Evolutionary conservation across 1,140 invertebrate species (phyloP), one percentile per base, ranked within the genome.

Genomic region (Nephila pilipes): DNA sequence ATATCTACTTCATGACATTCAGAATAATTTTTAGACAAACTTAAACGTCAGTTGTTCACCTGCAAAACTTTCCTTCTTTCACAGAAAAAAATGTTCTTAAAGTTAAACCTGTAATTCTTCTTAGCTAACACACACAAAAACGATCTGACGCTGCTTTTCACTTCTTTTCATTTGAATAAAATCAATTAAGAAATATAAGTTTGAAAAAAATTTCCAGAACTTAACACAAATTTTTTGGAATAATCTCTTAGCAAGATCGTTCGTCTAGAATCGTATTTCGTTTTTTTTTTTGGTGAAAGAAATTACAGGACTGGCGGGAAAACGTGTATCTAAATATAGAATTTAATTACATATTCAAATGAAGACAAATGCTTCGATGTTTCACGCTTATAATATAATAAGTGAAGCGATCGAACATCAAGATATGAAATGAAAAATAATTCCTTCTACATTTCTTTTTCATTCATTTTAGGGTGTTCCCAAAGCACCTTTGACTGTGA

Each of bases 401-500:
- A n/a, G 22, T 22, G 20, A 14, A 32, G 36, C 25, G 25, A 63
- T 54, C 32, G 55, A 38, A 63, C 8, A 87, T 32, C 55, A 36
- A 36, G 22, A 87, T 65, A 36, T 87, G 32, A 65, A 36, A 5
- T 18, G 85, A 22, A 14, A 22, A 87, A 63, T 58, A 63, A 58
- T 60, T 54, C 29, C 16, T 16, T 29, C 25, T 75, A 63, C 60
- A 46, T 46, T 46, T 46, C 38, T 46, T 63, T 46, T 54, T 32
- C 32, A 32, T 85, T 85, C 69, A 29, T 90, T 85, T 65, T 38
- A 85, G 92, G 79, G 85, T 32, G 25, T 89, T 22, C 92, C 63
- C 2, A 93, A 87, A 58, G 80, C 29, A 63, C 90, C 80, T 25
- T 46, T 92, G 58, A 65, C 90, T 22, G 95, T 95, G 36, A 94